Conservation (phyloP, 2,113 vertebrate genomes). For the Odocoileus virginianus region DNA sequence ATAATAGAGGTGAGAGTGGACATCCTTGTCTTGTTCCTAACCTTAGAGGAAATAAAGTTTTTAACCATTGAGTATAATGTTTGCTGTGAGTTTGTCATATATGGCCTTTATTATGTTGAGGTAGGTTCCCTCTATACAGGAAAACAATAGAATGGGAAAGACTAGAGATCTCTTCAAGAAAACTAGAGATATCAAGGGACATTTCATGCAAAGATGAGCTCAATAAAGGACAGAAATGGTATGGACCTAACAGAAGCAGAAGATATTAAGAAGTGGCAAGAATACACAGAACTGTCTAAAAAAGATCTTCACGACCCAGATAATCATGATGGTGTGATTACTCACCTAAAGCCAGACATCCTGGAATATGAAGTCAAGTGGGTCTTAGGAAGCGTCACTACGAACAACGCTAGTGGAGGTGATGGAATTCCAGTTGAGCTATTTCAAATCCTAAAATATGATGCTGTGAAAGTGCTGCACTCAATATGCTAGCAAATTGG, state of each 20-base stretch:
- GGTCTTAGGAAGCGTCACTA: too few relatives aligned
- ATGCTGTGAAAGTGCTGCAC: too few relatives aligned
- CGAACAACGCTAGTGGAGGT: too few relatives aligned
- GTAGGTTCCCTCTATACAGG: background rate
- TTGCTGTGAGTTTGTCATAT: background rate
- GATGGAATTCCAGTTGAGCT: too few relatives aligned
- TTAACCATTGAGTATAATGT: background rate
- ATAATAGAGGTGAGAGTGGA: background rate
- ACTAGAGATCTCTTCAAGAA: background rate
- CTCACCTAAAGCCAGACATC: too few relatives aligned
- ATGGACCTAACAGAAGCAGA: background rate
- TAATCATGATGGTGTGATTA: too few relatives aligned
- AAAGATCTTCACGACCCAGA: background rate
- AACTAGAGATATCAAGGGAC: background rate
- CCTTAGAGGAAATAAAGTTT: background rate
- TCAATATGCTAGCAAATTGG: too few relatives aligned
- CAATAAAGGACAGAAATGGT: background rate
- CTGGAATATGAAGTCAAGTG: too few relatives aligned
- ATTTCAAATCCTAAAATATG: too few relatives aligned
- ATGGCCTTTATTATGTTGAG: background rate
- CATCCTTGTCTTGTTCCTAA: background rate
- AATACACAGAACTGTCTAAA: background rate
- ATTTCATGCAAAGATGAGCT: background rate
- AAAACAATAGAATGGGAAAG: too few relatives aligned
- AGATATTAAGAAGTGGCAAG: background rate